Evolutionary conservation across 2,113 vertebrate genomes (phyloP), one percentile per base, ranked within the genome.

Genomic region (Apaloderma vittatum): DNA sequence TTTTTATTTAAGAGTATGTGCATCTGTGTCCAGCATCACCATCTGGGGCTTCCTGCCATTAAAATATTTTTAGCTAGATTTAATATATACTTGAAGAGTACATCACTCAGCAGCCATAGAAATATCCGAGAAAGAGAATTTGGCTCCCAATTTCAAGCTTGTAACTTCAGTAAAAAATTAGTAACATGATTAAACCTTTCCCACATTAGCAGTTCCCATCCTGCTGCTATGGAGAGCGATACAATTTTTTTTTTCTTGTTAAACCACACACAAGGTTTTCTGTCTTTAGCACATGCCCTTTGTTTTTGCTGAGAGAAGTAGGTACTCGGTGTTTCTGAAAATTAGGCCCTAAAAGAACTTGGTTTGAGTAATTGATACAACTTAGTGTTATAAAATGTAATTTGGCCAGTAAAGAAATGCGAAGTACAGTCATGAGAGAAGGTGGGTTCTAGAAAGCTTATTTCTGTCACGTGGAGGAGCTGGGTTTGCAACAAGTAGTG

Each of bases 381-480:
- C 8, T 13, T 24, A 15, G 29, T 74, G 43, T 74, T 81, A 22
- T 2, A 37, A 77, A 90, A 54, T 2, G 0, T 57, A n/a, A 75
- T 52, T 59, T 1, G 0, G 14, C 67, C 10, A 6, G 37, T 77
- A 43, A 86, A 74, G 81, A 72, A 72, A 62, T 8, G 15, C 45
- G 76, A 84, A 93, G 37, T 59, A 37, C 16, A 51, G 51, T 19
- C 70, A 20, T 51, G 51, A n/a, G 61, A 27, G 63, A 52, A 63
- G 36, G 23, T 0, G 0, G 7, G 21, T 65, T 85, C 9, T 36
- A 49, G 32, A 59, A 65, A n/a, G n/a, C 8, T 81, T 13, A 11
- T 22, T 63, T 81, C 11, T n/a, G 2, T 84, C 61, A 13, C 11
- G 3, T 57, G 43, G 48, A 71, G 34, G 12, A 71, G 29, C 36